These are phyloP conservation scores for Danio rerio DNA, from an alignment of 2,113 vertebrate species.

Conservation along the genomic window GRCz12tu NC_133186.1:38618001-38618500, in stretches of 20 bases:
- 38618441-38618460: background rate
- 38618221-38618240: background rate
- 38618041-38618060: too few species aligned
- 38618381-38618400: background rate
- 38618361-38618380: background rate
- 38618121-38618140: too few species aligned
- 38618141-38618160: too few species aligned
- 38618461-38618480: conserved; percentile 88
- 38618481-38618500: conserved; percentile 95
- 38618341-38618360: conserved; percentile 93
- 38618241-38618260: background rate
- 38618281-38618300: conserved; percentile 85
- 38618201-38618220: background rate
- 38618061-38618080: too few species aligned
- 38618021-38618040: too few species aligned
- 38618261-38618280: conserved; percentile 69
- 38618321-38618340: conserved; percentile 96
- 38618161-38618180: too few species aligned
- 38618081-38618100: too few species aligned
- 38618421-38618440: too few species aligned
- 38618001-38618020: too few species aligned
- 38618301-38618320: conserved; percentile 91
- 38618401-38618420: background rate
- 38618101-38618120: too few species aligned
- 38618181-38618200: background rate